Base-by-base conservation (phyloP, 2,797 vertebrate genomes). In the Gallinago nigripennis region DNA sequence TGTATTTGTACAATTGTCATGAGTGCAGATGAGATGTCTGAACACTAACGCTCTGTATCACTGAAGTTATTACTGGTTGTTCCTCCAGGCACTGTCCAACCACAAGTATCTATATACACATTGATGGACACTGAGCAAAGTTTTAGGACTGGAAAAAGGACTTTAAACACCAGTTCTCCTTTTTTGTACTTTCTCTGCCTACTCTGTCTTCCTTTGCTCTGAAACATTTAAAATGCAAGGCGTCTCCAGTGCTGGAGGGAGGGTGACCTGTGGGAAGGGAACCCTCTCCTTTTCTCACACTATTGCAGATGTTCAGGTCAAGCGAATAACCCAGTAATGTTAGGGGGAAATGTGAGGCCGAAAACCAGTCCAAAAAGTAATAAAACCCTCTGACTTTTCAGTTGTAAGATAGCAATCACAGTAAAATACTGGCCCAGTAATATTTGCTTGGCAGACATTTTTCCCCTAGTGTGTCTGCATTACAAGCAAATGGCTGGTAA, bases 401-500 rank as follows among this genome's bases (percentile, higher is more conserved):
- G 53, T 88, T 91, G 43, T n/a, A 87, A 91, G 77, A 73, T 23
- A 92, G 37, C 28, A 90, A 51, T 82, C 57, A 56, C 53, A 73
- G 54, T 78, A 85, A 80, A 76, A 91, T 41, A 83, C 61, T 75
- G n/a, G 39, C 58, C 86, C 30, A 76, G 68, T 81, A 80, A 61
- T 79, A 81, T 13, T 63, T 4, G 5, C 70, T 91, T 96, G 87
- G 89, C 91, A 94, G 78, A 77, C 87, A 27, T 11, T 56, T 71
- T 86, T 90, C 73, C 90, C 75, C 68, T 39, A 33, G 50, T n/a
- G 84, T 78, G 79, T n/a, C 81, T 86, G 79, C 39, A 56, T 82
- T 92, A 86, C 82, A 91, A 90, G 84, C 45, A 95, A 95, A 92
- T 77, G 82, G 75, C 77, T 93, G 90, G 69, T 96, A 96, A 96